Base-by-base conservation (phyloP, 37 sponge, comb jelly and placozoan genomes). In the Eunapius fragilis region DNA sequence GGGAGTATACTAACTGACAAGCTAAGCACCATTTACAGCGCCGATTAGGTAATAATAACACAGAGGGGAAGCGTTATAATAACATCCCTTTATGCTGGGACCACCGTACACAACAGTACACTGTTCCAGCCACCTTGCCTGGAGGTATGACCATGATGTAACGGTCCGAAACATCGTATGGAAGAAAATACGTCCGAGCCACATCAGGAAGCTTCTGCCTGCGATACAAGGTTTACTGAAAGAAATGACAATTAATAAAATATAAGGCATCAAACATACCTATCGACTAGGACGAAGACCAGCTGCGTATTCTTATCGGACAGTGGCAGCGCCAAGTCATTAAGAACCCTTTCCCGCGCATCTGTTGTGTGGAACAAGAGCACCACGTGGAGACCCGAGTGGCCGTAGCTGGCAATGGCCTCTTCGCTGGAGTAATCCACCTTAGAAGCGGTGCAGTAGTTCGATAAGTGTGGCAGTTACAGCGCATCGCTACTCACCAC, bases 331-430 rank as follows among this genome's bases (percentile, higher is more conserved):
- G 37, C 45, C 26, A 37, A 35, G 25, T 77, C 34, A 10, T 77
- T 5, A 1, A 77, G 34, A 2, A 77, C 3, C 34, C 28, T 68
- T 11, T 80, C 37, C 26, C 28, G 31, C 31, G 48, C 37, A 0
- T 33, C 30, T 4, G 50, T 28, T 2, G 27, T 67, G 67, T 80
- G 80, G 36, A 80, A 80, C 67, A 80, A 69, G 9, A 80, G 37
- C 67, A 80, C 80, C 33, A 37, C 28, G 26, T 30, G 67, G 26
- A 80, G 67, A 25, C 80, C 80, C 7, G 67, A 80, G 26, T 80
- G 2, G 13, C 67, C 67, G 23, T 80, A 58, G 0, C 24, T 47
- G 25, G 37, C 11, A 27, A 37, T 68, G 31, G 11, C 30, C 50
- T 49, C 67, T 37, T 24, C 26, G 7, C 26, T 30, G 25, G 80